phyloP scores from a whole-genome alignment of 1,140 invertebrate species.

The Diorhabda elongata region DNA sequence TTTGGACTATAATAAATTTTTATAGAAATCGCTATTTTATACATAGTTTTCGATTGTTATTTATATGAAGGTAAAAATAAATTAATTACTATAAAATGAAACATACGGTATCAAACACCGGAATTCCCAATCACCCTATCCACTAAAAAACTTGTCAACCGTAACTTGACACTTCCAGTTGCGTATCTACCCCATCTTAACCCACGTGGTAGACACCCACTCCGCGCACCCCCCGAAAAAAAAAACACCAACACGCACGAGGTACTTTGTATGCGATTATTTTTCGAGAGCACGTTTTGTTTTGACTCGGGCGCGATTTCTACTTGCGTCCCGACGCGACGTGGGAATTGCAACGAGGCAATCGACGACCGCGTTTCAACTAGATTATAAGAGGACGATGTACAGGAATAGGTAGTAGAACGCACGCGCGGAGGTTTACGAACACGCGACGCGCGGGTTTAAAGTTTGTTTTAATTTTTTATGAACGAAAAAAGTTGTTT shows the following conservation, averaged over 20 bases:
- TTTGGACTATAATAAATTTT: no score
- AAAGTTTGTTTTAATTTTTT: constrained; percentile 12
- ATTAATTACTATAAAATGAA: not conserved
- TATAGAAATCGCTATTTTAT: no score
- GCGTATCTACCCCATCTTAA: not conserved
- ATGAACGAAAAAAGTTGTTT: not conserved
- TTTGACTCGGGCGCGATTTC: constrained; percentile 4
- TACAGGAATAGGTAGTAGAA: not conserved
- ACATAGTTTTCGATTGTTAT: no score
- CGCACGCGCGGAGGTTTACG: not conserved
- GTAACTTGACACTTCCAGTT: not conserved
- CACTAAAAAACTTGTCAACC: constrained; percentile 2
- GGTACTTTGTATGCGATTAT: not conserved
- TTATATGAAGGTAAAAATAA: no score
- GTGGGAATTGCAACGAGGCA: not conserved
- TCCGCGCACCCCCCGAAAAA: not conserved
- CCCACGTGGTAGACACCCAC: not conserved
- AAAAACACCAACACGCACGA: not conserved
- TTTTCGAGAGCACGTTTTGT: not conserved
- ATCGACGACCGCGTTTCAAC: constrained; percentile 6
- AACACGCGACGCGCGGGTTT: not conserved
- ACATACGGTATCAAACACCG: not conserved
- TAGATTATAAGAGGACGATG: constrained; percentile 5
- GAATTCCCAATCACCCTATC: not conserved
- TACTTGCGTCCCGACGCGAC: not conserved